Evolutionary conservation across 1,140 invertebrate genomes (phyloP), one percentile per base, ranked within the genome.

Genomic region (Neuroterus valhalla): DNA sequence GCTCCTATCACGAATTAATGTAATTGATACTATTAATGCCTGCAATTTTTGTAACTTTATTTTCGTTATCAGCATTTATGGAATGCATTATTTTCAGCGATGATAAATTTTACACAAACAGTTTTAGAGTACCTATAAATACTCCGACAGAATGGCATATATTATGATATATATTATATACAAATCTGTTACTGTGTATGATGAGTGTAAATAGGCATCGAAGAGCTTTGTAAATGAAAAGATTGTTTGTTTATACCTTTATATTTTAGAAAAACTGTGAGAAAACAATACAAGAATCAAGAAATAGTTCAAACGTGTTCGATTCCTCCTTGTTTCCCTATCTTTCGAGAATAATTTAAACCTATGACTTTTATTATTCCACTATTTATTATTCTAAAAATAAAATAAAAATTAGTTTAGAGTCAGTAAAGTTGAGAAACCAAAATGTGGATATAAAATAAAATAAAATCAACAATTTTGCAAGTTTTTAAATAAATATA

Each of bases 201-300:
- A 31, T 52, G n/a, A 72, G 38, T 82, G 73, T 82, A 77, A 52
- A 77, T 81, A 79, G 66, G 43, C 15, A 75, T 78, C 74, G 68
- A 77, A 79, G 21, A 70, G 74, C 79, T 78, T 71, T 81, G 70
- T 77, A 79, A 82, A 79, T 82, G 80, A 76, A 73, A 76, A 21
- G 45, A 82, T 71, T 78, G 74, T 82, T 79, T 55, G 78, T 82
- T 82, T 82, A 82, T 82, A 82, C 81, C 72, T 82, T 82, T 82
- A 82, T 82, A 82, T 82, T 82, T 82, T 80, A 82, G 72, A 78
- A 73, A 76, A 67, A 48, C 44, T 71, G 71, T 45, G 50, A 75
- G 68, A 71, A 76, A 68, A 43, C 23, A 79, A 79, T 78, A 82
- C 79, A 80, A 44, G 70, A 81, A 79, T 52, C 45, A 38, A 79